Conservation (phyloP, 2,888 invertebrate genomes). For the Lamellibrachia satsuma region DNA sequence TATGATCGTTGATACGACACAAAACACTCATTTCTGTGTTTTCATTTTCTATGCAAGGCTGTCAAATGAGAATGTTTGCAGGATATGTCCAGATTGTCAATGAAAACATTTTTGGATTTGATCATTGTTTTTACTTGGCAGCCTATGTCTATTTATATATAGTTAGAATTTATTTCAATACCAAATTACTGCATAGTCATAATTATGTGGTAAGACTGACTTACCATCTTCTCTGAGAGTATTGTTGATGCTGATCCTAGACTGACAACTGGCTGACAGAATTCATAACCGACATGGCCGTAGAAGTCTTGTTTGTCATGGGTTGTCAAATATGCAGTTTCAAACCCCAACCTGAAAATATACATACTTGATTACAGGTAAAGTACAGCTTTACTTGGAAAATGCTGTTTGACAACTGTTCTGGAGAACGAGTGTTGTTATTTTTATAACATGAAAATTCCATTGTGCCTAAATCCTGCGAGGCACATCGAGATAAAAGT, state of each 20-base stretch:
- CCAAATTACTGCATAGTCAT: background rate
- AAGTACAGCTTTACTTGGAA: background rate
- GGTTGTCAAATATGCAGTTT: constrained; percentile 62
- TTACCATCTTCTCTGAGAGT: constrained; percentile 32
- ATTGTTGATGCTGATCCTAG: constrained; percentile 37
- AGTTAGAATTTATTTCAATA: background rate
- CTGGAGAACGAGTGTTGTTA: background rate
- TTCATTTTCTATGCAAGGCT: no score
- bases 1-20: no score
- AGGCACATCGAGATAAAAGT: no score
- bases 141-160: background rate
- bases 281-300: constrained; percentile 60
- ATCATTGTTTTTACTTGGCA: background rate
- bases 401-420: background rate
- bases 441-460: background rate
- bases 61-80: no score
- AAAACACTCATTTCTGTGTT: no score
- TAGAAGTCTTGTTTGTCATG: constrained; percentile 66
- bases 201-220: background rate
- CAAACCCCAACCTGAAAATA: constrained; percentile 51
- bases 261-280: constrained; percentile 53
- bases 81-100: no score
- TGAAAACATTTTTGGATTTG: background rate
- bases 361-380: background rate
- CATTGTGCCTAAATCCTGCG: no score